These are phyloP conservation scores for Zenarchopterus dispar DNA, from an alignment of 2,797 vertebrate species.

Conservation along the genomic window DNA sequence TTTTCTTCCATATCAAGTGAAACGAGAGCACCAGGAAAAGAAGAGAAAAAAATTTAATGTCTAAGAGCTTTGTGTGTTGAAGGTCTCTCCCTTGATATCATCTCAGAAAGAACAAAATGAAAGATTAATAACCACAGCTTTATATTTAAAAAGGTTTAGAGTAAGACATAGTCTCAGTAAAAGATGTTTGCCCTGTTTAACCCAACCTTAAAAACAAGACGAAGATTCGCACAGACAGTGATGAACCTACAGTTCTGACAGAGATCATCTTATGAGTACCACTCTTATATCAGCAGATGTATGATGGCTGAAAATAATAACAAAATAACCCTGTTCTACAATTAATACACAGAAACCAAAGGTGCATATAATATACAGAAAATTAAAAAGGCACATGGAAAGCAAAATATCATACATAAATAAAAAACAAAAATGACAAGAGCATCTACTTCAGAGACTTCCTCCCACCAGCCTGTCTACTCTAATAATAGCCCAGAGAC, in stretches of 20 bases:
- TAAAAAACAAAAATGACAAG: constrained; percentile 81
- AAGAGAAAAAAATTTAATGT: constrained; percentile 64
- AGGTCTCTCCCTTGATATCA: constrained; percentile 75
- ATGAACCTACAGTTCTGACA: constrained; percentile 9
- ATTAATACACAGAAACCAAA: constrained; percentile 38
- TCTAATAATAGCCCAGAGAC: constrained; percentile 86
- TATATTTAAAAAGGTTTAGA: constrained; percentile 75
- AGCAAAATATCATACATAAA: constrained; percentile 80
- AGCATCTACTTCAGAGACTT: constrained; percentile 82
- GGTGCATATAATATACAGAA: constrained; percentile 29
- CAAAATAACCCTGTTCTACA: constrained; percentile 4
- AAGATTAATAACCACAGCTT: constrained; percentile 80
- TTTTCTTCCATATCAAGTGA: constrained; percentile 43
- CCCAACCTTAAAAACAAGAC: constrained; percentile 16
- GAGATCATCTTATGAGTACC: constrained; percentile 5
- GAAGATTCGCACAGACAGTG: neutral
- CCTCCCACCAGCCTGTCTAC: constrained; percentile 84
- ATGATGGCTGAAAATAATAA: constrained; percentile 8
- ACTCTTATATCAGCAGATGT: neutral
- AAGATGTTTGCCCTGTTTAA: constrained; percentile 35
- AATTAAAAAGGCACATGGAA: constrained; percentile 61
- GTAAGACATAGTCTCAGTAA: constrained; percentile 58
- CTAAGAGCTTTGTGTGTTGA: constrained; percentile 78
- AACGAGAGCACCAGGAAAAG: constrained; percentile 32
- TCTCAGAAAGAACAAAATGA: constrained; percentile 77